Evolutionary conservation across 2,797 vertebrate species (phyloP), one percentile per base, ranked within the genome.

Genomic region (Agapornis canus): DNA sequence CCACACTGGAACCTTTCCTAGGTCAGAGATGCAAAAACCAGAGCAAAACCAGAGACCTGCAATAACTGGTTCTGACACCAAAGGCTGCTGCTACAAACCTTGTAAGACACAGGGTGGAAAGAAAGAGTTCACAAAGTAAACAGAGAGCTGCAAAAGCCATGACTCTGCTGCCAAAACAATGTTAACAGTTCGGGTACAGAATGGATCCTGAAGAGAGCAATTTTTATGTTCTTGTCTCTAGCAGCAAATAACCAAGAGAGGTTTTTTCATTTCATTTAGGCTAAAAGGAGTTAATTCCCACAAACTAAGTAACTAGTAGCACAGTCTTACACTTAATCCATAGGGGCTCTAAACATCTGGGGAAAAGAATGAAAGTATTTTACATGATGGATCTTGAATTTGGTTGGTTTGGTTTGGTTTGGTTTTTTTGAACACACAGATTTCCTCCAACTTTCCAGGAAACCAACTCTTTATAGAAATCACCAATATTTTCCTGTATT

Each of bases 381-480:
- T 56, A 18, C 9, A 60, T 1, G 0, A 64, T 40, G 52, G 64
- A 61, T 17, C 8, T 8, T 49, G 3, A 32, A 23, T 10, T 32
- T 16, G 27, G 17, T 92, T 47, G 11, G 5, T 19, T 92, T 47
- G 11, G 5, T 71, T 76, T 52, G 21, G 39, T 4, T 16, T 35
- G 32, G 14, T 16, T 49, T 61, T 42, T 79, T 64, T 31, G 8
- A 52, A 89, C 32, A 82, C 6, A 22, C 1, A 22, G 1, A 69
- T 89, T 89, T 68, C 35, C 17, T 59, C n/a, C 48, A 51, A 39
- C 84, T 89, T 87, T 72, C 42, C 27, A 92, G 60, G 78, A 94
- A 94, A 88, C 4, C 14, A 77, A 35, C 7, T 47, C 52, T 80
- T 73, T 20, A 26, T 2, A 68, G 26, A 73, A 73, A 90, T 10